Base-by-base conservation (phyloP, 2,797 vertebrate species). In the Distichodus sexfasciatus region DNA sequence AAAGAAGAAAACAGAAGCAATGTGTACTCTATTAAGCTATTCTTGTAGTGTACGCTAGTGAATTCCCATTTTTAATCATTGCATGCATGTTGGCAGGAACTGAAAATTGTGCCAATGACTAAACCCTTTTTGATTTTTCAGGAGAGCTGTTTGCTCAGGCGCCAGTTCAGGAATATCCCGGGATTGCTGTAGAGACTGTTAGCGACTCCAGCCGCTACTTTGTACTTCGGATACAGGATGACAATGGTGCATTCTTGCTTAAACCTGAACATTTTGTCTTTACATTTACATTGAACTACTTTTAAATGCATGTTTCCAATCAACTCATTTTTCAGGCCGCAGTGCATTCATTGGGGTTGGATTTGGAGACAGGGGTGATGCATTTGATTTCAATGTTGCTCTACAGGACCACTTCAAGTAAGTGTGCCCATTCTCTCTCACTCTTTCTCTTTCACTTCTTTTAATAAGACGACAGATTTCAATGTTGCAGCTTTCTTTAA, bases 351-450 rank as follows among this genome's bases (percentile, higher is more conserved):
- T 98, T 67, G 96, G 96, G 44, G 93, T 98, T 38, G 96, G 96
- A 59, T 98, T 98, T 60, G 89, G 88, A 3, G 96, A 98, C 85
- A 84, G 96, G 72, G 96, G 96, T 2, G 96, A 98, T 60, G 91
- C 96, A 19, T 98, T 98, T 69, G 96, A 98, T 82, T 98, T 98
- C 81, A 98, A 96, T 9, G 96, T 98, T 66, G 84, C 95, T 69
- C 84, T 98, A 77, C 96, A 98, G 86, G 96, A 98, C 84, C 96
- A 98, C 78, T 98, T 98, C 88, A 97, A 97, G 95, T 97, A 86
- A 92, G 94, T 86, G 64, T 31, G 44, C 26, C 66, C 38, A 40
- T 6, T 17, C 8, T 57, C 23, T 54, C 26, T 47, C n/a, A 9
- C 36, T n/a, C 17, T 72, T 68, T 33, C 29, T 24, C 7, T 50